Base-by-base conservation (phyloP, 2,888 invertebrate genomes). In the Ypsolopha sequella region DNA sequence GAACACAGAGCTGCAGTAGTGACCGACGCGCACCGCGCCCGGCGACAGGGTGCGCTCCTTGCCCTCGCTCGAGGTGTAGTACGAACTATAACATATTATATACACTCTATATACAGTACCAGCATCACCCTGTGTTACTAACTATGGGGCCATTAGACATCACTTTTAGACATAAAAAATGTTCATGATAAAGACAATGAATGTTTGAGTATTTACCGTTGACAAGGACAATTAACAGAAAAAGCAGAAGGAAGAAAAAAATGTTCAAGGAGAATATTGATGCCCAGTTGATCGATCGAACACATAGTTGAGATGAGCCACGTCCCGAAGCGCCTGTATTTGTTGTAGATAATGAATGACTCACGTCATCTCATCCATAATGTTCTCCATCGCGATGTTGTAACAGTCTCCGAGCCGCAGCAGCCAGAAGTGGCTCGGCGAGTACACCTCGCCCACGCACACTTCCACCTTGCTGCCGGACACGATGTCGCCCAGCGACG, bases 381-480 rank as follows among this genome's bases (percentile, higher is more conserved):
- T 55, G 6, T 64, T 55, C 56, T 88, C 77, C 67, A 89, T 71
- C 56, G 79, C 77, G 51, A 65, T 51, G 60, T 72, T 56, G 65
- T 73, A 56, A 0, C 61, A 50, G 0, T 71, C 65, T 0, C 78
- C 77, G 52, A 78, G 74, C 10, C 82, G 74, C 57, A 80, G 71
- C 56, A 89, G 60, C 89, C 89, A 89, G 70, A 89, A 87, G 69
- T 89, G 89, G 34, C 87, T 86, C 43, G 88, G 85, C 57, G 89
- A 89, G 72, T 88, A 89, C 56, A 89, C 80, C 73, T 78, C 89
- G 11, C 76, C 85, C 46, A 89, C 73, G 33, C 70, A 59, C 50
- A 88, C 75, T 59, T 81, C 80, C 7, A 88, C 24, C 24, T 24
- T 24, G 24, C 24, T 60, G 73, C 57, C 36, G 56, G 7, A 6